These are phyloP conservation scores for Sebastes steindachneri DNA, from an alignment of 2,797 vertebrate genomes.

Conservation along the genomic window DNA sequence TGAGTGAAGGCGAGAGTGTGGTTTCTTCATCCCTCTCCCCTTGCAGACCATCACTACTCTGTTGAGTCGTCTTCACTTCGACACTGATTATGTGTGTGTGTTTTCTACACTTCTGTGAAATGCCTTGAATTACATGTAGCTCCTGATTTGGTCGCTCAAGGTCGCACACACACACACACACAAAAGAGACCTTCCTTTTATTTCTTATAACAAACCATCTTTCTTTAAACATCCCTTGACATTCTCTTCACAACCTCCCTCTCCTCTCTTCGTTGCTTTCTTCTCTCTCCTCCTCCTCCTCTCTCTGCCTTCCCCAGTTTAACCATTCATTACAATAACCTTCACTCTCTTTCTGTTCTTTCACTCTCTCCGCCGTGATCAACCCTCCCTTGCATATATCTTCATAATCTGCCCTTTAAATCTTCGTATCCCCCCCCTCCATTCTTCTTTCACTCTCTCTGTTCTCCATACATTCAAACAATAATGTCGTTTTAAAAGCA, in stretches of 20 bases:
- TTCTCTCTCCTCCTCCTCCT: slow-evolving; percentile 11
- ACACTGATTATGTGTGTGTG: neutral
- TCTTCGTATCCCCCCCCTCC: slow-evolving; percentile 24
- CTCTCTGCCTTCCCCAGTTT: neutral
- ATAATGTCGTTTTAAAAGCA: neutral
- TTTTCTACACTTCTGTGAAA: slow-evolving; percentile 3
- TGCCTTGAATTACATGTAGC: slow-evolving; percentile 16
- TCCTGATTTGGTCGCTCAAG: slow-evolving; percentile 46
- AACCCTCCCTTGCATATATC: slow-evolving; percentile 50
- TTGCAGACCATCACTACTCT: slow-evolving; percentile 25
- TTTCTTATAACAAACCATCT: slow-evolving; percentile 25
- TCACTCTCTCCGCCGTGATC: slow-evolving; percentile 19
- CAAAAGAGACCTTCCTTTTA: neutral
- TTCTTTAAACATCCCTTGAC: slow-evolving; percentile 51
- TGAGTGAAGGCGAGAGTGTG: no score
- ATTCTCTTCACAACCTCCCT: slow-evolving; percentile 16
- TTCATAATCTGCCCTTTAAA: slow-evolving; percentile 56
- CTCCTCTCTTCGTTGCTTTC: slow-evolving; percentile 18
- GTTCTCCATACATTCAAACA: neutral
- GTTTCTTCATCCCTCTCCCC: neutral
- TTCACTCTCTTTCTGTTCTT: slow-evolving; percentile 54
- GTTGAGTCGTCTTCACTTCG: slow-evolving; percentile 12
- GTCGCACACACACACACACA: slow-evolving; percentile 25
- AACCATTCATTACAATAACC: slow-evolving; percentile 61
- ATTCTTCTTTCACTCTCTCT: neutral